Percentiles rank a stretch among this genome's conserved stretches.
Conservation (phyloP, 2,888 invertebrate species). For the Apamea monoglypha region DNA sequence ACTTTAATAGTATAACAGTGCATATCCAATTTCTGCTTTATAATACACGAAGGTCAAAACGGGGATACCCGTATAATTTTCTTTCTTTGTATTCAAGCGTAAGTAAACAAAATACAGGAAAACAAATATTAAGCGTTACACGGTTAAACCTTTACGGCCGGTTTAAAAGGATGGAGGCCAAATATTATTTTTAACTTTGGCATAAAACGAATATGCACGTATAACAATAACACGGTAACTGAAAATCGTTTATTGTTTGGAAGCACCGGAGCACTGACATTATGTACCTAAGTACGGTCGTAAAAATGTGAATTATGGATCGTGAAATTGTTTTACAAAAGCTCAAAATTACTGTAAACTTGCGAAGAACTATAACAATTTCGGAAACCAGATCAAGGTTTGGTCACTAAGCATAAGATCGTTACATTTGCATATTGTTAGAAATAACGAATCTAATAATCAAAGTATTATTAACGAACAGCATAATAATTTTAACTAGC, state of each 20-base stretch:
- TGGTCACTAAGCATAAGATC: neutral
- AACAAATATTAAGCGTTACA: slow-evolving; percentile 54
- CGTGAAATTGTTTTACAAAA: slow-evolving; percentile 33
- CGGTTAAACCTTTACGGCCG: slow-evolving; percentile 33
- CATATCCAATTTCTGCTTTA: slow-evolving; percentile 42
- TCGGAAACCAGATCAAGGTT: slow-evolving; percentile 8
- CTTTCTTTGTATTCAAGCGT: slow-evolving; percentile 50
- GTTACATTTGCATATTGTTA: neutral
- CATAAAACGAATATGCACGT: slow-evolving; percentile 35
- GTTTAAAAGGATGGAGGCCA: slow-evolving; percentile 60
- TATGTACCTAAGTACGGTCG: slow-evolving; percentile 8
- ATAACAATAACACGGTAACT: slow-evolving; percentile 49
- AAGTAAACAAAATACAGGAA: slow-evolving; percentile 55
- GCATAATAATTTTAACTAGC: neutral
- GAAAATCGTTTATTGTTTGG: slow-evolving; percentile 48
- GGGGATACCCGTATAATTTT: slow-evolving; percentile 55
- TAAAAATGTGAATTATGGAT: slow-evolving; percentile 41
- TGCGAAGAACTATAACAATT: slow-evolving; percentile 4
- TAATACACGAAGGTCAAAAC: slow-evolving; percentile 15
- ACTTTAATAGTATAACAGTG: slow-evolving; percentile 18
- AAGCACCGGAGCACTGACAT: slow-evolving; percentile 39
- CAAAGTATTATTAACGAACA: neutral
- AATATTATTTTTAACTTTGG: slow-evolving; percentile 49
- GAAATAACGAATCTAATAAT: neutral
- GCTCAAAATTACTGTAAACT: neutral